These are phyloP conservation scores for Alitta virens DNA, from an alignment of 2,888 invertebrate species.

Conservation along the genomic window DNA sequence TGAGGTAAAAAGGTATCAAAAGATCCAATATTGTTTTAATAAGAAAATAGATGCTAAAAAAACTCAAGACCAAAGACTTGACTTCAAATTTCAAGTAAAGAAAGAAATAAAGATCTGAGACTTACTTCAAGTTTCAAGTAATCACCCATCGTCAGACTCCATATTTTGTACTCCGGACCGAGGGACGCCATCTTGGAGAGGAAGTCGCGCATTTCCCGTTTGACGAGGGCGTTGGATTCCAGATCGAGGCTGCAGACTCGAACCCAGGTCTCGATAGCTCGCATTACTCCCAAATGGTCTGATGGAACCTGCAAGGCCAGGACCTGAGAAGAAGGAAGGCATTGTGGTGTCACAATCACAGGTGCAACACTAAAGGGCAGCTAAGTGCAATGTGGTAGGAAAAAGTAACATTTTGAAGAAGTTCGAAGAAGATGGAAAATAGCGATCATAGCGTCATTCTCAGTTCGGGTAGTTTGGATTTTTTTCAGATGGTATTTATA, in stretches of 20 bases:
- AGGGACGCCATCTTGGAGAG: slow-evolving; percentile 60
- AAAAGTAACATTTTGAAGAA: no score
- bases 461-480: no score
- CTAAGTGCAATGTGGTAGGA: no score
- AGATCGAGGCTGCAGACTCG: slow-evolving; percentile 47
- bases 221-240: slow-evolving; percentile 37
- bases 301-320: slow-evolving; percentile 44
- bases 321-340: slow-evolving; percentile 15
- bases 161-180: slow-evolving; percentile 61
- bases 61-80: no score
- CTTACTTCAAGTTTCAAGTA: slow-evolving; percentile 50
- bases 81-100: no score
- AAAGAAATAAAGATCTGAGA: no score
- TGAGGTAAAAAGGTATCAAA: no score
- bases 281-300: slow-evolving; percentile 48
- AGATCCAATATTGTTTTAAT: no score
- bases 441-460: no score
- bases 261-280: slow-evolving; percentile 53
- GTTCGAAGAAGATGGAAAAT: no score
- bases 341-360: slow-evolving; percentile 19
- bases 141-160: slow-evolving; percentile 54
- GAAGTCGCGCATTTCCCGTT: slow-evolving; percentile 61
- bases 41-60: no score
- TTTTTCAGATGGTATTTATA: no score
- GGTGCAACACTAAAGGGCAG: neutral